Evolutionary conservation across 2,113 vertebrate species (phyloP).

Genomic region (Melanotaenia duboulayi): DNA sequence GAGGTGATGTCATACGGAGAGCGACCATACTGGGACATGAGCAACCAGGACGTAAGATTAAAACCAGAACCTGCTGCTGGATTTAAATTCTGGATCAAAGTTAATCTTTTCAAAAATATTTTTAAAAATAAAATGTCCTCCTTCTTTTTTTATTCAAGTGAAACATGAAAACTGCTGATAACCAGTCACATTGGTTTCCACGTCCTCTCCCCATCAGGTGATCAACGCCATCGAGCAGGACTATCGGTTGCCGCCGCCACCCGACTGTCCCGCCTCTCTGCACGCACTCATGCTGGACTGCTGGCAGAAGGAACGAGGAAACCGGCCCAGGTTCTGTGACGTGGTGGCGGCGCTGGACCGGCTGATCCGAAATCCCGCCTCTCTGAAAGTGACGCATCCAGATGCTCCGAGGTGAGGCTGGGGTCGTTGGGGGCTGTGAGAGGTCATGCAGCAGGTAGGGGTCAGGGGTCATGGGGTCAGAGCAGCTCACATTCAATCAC

Average conservation of each 20-base stretch:
- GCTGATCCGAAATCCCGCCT: constrained; percentile 90
- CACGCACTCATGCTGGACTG: constrained; percentile 97
- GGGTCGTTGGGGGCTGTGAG: constrained; percentile 4
- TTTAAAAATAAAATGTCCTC: too few species aligned
- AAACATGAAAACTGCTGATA: too few species aligned
- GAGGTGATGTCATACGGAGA: constrained; percentile 89
- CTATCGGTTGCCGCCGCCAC: constrained; percentile 93
- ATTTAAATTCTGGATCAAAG: too few species aligned
- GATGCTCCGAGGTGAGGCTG: constrained; percentile 80
- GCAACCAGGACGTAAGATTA: constrained; percentile 79
- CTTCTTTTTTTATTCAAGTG: too few species aligned
- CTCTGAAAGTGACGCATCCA: constrained; percentile 83
- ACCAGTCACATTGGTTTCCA: not conserved
- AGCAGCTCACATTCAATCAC: too few species aligned
- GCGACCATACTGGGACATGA: constrained; percentile 86
- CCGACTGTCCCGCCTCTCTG: constrained; percentile 92
- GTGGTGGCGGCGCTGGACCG: constrained; percentile 88
- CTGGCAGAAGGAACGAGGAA: constrained; percentile 92
- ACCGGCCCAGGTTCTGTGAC: constrained; percentile 86
- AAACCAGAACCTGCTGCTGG: too few species aligned
- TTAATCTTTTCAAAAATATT: too few species aligned
- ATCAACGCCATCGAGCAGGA: constrained; percentile 98
- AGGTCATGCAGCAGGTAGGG: not conserved
- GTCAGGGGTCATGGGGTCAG: too few species aligned
- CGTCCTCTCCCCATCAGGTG: constrained; percentile 80